Evolutionary conservation across 2,888 invertebrate genomes (phyloP).

Genomic region (Bugula neritina): DNA sequence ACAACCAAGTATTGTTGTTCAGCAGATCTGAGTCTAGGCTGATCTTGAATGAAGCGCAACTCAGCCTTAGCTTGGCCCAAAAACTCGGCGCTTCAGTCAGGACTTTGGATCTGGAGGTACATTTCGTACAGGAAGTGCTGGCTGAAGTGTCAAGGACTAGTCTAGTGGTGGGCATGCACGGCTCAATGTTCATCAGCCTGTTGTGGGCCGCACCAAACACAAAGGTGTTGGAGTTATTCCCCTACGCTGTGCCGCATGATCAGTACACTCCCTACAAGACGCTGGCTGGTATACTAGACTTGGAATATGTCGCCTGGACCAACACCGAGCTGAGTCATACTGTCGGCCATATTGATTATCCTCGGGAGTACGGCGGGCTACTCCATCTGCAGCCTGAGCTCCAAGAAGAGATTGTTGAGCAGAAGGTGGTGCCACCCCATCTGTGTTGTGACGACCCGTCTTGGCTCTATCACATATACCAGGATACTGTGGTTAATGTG

Average conservation of each 20-base stretch:
- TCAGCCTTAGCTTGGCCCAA: constrained; percentile 42
- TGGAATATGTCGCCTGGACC: constrained; percentile 53
- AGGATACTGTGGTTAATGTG: constrained; percentile 55
- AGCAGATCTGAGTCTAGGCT: constrained; percentile 51
- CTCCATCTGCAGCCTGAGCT: constrained; percentile 43
- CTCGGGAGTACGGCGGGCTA: constrained; percentile 52
- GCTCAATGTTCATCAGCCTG: constrained; percentile 53
- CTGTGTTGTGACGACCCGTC: constrained; percentile 56
- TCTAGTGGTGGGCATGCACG: constrained; percentile 54
- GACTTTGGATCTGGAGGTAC: constrained; percentile 39
- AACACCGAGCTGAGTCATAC: constrained; percentile 47
- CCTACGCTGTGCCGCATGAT: constrained; percentile 54
- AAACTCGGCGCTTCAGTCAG: constrained; percentile 39
- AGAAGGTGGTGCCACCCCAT: constrained; percentile 50
- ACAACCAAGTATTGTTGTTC: constrained; percentile 38
- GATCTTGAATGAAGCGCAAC: constrained; percentile 54
- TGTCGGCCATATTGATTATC: constrained; percentile 49
- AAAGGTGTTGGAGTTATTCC: constrained; percentile 56
- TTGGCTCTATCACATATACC: constrained; percentile 57
- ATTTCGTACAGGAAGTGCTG: constrained; percentile 42
- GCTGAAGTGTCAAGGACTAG: constrained; percentile 35
- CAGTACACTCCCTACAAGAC: constrained; percentile 55
- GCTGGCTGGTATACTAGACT: constrained; percentile 44
- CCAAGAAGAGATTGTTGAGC: constrained; percentile 42
- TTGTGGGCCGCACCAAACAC: constrained; percentile 52